Percentiles rank a stretch among this genome's conserved stretches.
Evolutionary conservation across 2,888 invertebrate species (phyloP).

Genomic region (Lasioglossum calceatum): DNA sequence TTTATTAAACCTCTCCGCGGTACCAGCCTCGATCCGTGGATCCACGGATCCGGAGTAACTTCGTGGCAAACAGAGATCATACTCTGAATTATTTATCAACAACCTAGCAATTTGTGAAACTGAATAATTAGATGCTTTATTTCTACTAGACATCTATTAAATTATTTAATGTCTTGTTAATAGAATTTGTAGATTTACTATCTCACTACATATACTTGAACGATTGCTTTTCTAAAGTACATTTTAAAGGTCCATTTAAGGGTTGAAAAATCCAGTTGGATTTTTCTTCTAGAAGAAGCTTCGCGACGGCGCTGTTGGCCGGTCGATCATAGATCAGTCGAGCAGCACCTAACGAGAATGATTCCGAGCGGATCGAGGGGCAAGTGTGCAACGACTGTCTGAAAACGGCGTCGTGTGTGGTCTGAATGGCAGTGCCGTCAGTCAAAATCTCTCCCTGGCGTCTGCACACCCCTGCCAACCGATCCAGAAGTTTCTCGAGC

Average conservation of each 20-base stretch:
- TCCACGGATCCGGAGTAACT: neutral
- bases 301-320: neutral
- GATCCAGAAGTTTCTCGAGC: constrained; percentile 32
- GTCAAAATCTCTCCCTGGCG: constrained; percentile 75
- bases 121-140: too few relatives aligned
- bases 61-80: neutral
- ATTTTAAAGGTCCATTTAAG: neutral
- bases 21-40: constrained; percentile 17
- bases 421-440: constrained; percentile 73
- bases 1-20: constrained; percentile 60
- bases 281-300: neutral
- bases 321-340: neutral
- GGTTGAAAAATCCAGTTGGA: neutral
- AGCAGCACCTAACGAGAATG: neutral
- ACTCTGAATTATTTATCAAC: neutral
- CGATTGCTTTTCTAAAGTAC: neutral
- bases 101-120: neutral
- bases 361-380: neutral
- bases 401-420: constrained; percentile 65
- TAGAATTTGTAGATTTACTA: neutral
- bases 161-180: too few relatives aligned
- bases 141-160: too few relatives aligned
- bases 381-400: constrained; percentile 9
- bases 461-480: constrained; percentile 7
- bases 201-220: neutral